phyloP scores from a whole-genome alignment of 64 coral and sea anemone species.

The Orbicella faveolata region DNA sequence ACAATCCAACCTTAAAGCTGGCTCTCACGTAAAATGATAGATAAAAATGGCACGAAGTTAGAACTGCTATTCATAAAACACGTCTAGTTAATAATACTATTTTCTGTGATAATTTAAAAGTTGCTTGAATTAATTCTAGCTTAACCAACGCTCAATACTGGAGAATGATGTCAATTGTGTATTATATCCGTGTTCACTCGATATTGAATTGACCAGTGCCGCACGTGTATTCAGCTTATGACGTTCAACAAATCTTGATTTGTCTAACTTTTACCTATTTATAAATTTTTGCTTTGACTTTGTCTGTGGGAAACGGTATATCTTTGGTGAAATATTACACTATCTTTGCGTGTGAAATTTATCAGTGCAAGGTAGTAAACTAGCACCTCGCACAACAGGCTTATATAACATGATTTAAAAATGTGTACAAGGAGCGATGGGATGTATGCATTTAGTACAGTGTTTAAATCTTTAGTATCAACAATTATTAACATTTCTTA shows the following conservation, averaged over 20 bases:
- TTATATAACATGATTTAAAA: conserved; percentile 30
- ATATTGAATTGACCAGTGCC: conserved; percentile 21
- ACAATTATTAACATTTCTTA: conserved; percentile 53
- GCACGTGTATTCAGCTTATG: conserved; percentile 33
- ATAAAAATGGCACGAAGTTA: conserved; percentile 38
- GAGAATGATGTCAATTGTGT: conserved; percentile 36
- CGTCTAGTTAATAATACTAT: conserved; percentile 28
- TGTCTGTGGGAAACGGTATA: conserved; percentile 46
- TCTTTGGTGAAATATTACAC: conserved; percentile 43
- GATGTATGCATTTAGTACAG: conserved; percentile 38
- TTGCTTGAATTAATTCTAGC: conserved; percentile 43
- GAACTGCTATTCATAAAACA: background rate
- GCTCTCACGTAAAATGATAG: conserved; percentile 34
- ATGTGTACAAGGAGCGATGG: conserved; percentile 30
- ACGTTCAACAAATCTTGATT: conserved; percentile 26
- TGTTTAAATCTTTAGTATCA: conserved; percentile 34
- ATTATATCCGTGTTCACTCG: conserved; percentile 29
- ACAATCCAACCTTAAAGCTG: conserved; percentile 37
- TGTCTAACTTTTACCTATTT: conserved; percentile 46
- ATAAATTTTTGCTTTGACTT: conserved; percentile 55
- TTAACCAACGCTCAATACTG: conserved; percentile 33
- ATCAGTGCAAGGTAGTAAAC: conserved; percentile 42
- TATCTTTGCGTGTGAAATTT: conserved; percentile 43
- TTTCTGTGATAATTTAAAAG: conserved; percentile 27
- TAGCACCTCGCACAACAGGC: conserved; percentile 32